These are phyloP conservation scores for Caenorhabditis brenneri DNA, from an alignment of 1,140 invertebrate species.

Conservation along the genomic window DNA sequence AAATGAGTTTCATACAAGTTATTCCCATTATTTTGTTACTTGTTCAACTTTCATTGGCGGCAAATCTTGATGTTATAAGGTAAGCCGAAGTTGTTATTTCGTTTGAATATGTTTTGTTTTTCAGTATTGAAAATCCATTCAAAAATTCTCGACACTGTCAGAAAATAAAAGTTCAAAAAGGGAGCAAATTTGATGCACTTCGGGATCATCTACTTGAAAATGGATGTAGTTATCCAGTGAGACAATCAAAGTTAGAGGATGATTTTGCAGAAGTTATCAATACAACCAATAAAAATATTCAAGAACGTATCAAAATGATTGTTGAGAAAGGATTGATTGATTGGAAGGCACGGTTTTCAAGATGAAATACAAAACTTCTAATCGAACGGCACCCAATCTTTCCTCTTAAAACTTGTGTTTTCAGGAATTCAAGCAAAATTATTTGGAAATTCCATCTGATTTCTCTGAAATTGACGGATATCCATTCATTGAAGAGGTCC, in stretches of 20 bases:
- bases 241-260: neutral
- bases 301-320: neutral
- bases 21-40: neutral
- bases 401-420: too few relatives aligned
- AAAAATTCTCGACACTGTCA: neutral
- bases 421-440: neutral
- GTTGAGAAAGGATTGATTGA: neutral
- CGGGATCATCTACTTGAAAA: neutral
- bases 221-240: slow-evolving; percentile 1
- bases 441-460: neutral
- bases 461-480: neutral
- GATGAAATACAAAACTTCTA: too few relatives aligned
- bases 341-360: neutral
- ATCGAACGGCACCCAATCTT: too few relatives aligned
- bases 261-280: neutral
- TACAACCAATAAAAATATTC: too few relatives aligned
- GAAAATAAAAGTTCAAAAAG: neutral
- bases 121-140: neutral
- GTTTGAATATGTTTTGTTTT: neutral
- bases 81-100: neutral
- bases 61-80: neutral
- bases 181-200: neutral
- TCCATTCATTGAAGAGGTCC: neutral
- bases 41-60: neutral
- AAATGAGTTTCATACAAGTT: neutral